Conservation (phyloP, 2,888 invertebrate species). For the Drosophila nigricruria region DNA sequence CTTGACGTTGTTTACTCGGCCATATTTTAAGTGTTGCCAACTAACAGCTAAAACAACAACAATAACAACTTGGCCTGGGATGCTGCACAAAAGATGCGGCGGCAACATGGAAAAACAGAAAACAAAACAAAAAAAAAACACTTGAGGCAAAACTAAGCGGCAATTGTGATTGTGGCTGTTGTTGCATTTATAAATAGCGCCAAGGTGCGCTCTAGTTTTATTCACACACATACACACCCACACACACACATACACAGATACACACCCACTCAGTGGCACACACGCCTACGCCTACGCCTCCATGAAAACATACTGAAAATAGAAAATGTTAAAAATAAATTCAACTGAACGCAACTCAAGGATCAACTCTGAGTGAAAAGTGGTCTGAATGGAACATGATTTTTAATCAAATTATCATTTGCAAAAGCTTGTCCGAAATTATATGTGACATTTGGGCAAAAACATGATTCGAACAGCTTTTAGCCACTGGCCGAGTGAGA, state of each 20-base stretch:
- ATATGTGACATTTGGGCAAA: not conserved
- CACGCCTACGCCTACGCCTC: conserved; percentile 24
- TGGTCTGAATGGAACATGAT: conserved; percentile 1
- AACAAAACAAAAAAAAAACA: conserved; percentile 44
- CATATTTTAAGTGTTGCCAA: conserved; percentile 63
- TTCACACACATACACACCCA: conserved; percentile 29
- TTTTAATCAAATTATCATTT: conserved; percentile 42
- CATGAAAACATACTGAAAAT: conserved; percentile 33
- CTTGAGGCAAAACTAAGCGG: conserved; percentile 70
- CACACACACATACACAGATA: conserved; percentile 1
- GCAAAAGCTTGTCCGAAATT: not conserved
- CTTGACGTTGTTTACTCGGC: conserved; percentile 63
- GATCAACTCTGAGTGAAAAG: not conserved
- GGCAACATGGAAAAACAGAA: conserved; percentile 31
- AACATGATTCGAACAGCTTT: conserved; percentile 3
- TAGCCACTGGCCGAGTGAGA: not conserved
- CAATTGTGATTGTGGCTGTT: conserved; percentile 57
- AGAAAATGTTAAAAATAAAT: conserved; percentile 59
- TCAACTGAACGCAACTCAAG: not conserved
- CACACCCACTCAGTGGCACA: conserved; percentile 1
- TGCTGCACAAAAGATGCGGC: conserved; percentile 44
- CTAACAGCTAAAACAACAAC: conserved; percentile 34
- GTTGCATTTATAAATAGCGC: conserved; percentile 74
- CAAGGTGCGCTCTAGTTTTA: conserved; percentile 76
- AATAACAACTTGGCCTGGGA: conserved; percentile 39